Conservation (phyloP, 2,113 vertebrate species). For the Brachypteracias leptosomus region DNA sequence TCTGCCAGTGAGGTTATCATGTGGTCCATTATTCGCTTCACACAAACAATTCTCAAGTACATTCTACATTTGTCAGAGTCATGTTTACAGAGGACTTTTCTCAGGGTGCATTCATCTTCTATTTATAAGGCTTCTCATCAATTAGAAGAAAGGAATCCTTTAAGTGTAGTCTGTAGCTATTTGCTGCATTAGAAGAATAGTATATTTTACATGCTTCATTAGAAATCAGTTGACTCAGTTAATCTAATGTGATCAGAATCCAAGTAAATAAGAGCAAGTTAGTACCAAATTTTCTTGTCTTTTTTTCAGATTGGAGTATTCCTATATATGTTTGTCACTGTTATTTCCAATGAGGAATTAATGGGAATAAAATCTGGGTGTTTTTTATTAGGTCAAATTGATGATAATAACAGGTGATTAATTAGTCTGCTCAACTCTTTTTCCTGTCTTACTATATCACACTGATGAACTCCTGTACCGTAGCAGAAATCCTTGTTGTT, state of each 20-base stretch:
- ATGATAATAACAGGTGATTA: background rate
- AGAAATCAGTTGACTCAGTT: background rate
- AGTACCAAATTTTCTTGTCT: background rate
- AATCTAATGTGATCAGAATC: background rate
- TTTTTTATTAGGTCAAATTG: background rate
- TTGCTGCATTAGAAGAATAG: background rate
- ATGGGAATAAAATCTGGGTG: background rate
- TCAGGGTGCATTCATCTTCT: background rate
- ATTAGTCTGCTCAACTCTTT: background rate
- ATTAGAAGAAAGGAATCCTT: constrained; percentile 31
- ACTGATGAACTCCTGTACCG: background rate
- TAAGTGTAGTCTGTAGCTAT: background rate
- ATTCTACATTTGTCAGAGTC: constrained; percentile 2
- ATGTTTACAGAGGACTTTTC: constrained; percentile 5
- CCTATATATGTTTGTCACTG: background rate
- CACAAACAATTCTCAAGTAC: background rate
- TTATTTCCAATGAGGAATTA: background rate
- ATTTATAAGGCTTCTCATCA: background rate
- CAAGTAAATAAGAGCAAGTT: background rate
- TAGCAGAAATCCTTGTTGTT: background rate
- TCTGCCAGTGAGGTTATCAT: background rate
- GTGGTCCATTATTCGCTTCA: constrained; percentile 6
- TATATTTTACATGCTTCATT: background rate
- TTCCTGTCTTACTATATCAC: background rate
- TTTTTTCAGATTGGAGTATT: background rate